Percentiles rank a stretch among this genome's conserved stretches.
Conservation (phyloP, 2,113 vertebrate genomes). For the Aptenodytes patagonicus region DNA sequence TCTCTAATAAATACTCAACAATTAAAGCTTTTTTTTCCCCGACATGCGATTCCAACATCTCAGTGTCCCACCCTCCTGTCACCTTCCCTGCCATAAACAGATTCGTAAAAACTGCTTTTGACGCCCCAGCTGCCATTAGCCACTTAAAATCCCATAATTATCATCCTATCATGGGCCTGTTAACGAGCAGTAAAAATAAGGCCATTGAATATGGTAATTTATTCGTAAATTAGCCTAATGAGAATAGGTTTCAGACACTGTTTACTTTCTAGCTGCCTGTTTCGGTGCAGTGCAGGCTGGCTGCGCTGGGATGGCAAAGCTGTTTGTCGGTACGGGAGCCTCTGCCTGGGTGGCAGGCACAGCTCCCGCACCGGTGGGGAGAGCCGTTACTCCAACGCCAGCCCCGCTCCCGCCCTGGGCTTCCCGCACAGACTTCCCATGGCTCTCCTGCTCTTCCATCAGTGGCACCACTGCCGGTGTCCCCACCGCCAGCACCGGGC, state of each 20-base stretch:
- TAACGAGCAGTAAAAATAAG: constrained; percentile 95
- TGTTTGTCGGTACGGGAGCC: background rate
- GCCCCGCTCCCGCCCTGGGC: fast-evolving
- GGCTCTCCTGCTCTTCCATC: background rate
- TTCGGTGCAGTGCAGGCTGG: constrained; percentile 66
- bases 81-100: constrained; percentile 84
- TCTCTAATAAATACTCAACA: constrained; percentile 84
- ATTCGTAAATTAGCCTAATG: constrained; percentile 93
- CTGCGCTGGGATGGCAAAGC: constrained; percentile 43
- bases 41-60: constrained; percentile 82
- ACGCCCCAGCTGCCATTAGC: constrained; percentile 86
- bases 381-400: fast-evolving
- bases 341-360: constrained; percentile 37
- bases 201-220: constrained; percentile 99
- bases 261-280: constrained; percentile 78
- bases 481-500: fast-evolving
- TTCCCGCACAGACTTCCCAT: background rate
- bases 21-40: constrained; percentile 80
- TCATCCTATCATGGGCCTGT: constrained; percentile 95
- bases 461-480: fast-evolving
- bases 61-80: constrained; percentile 79
- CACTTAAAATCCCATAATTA: constrained; percentile 95
- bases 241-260: constrained; percentile 89
- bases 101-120: constrained; percentile 85
- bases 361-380: background rate